A percentile compares a stretch with the other conserved stretches of the same genome.
Conservation (phyloP, 2,888 invertebrate species). For the Entomobrya multifasciata region DNA sequence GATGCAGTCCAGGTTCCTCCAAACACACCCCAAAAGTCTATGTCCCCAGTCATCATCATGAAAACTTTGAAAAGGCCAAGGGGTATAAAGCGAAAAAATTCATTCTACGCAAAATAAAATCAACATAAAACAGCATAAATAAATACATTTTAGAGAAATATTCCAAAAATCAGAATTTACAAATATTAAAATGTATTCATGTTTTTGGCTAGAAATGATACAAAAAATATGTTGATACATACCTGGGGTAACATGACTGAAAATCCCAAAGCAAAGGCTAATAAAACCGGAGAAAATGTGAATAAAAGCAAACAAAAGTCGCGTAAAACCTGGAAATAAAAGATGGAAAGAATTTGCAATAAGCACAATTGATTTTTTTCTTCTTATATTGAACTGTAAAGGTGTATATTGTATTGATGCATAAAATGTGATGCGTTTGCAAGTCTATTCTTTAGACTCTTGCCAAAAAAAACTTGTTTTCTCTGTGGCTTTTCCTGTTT, state of each 20-base stretch:
- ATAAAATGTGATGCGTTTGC: too few species aligned
- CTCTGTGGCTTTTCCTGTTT: neutral
- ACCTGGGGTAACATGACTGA: constrained; percentile 87
- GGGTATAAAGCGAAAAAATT: constrained; percentile 61
- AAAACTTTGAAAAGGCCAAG: constrained; percentile 69
- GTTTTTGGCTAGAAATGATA: too few species aligned
- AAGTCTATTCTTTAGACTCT: too few species aligned
- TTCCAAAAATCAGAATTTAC: too few species aligned
- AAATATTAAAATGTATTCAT: too few species aligned
- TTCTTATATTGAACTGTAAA: neutral
- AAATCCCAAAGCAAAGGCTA: constrained; percentile 91
- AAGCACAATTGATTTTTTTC: too few species aligned
- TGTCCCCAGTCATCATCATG: constrained; percentile 74
- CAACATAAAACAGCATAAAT: neutral
- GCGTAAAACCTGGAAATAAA: constrained; percentile 52
- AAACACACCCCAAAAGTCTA: constrained; percentile 66
- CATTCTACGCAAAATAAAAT: constrained; percentile 46
- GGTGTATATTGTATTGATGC: too few species aligned
- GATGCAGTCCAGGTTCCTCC: constrained; percentile 44
- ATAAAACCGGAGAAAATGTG: constrained; percentile 89
- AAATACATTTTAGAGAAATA: too few species aligned
- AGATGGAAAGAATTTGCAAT: too few species aligned
- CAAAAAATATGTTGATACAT: too few species aligned
- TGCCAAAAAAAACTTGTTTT: too few species aligned
- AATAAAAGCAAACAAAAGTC: constrained; percentile 84